phyloP scores from a whole-genome alignment of 2,888 invertebrate species.

The Dicycla oo region DNA sequence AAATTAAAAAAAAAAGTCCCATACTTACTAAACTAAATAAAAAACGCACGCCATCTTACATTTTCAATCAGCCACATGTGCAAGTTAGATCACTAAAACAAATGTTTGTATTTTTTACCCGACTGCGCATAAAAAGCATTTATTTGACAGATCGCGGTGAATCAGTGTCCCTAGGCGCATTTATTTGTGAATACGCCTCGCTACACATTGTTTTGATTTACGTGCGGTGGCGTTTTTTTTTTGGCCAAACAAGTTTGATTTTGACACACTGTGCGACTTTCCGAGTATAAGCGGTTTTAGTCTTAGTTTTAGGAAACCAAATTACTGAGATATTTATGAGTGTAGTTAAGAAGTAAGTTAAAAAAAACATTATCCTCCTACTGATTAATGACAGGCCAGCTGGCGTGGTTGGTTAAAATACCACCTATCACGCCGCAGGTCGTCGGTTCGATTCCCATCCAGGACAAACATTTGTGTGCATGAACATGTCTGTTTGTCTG shows the following conservation, averaged over 20 bases:
- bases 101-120: conserved; percentile 75
- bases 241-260: conserved; percentile 44
- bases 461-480: too few species aligned
- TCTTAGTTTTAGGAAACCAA: neutral
- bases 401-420: too few species aligned
- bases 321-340: neutral
- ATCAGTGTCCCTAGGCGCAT: conserved; percentile 84
- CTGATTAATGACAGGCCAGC: too few species aligned
- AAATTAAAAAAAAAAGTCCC: neutral
- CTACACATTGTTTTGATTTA: conserved; percentile 82
- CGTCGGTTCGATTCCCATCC: too few species aligned
- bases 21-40: neutral
- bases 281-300: neutral
- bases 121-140: conserved; percentile 75
- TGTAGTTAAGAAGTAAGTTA: neutral
- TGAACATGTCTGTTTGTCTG: too few species aligned
- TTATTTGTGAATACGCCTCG: conserved; percentile 85
- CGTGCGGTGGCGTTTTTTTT: conserved; percentile 57
- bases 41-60: conserved; percentile 1
- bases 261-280: conserved; percentile 55
- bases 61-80: conserved; percentile 63
- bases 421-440: too few species aligned
- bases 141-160: conserved; percentile 84
- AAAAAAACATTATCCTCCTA: too few species aligned
- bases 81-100: conserved; percentile 75